phyloP scores from a whole-genome alignment of 2,797 vertebrate genomes.

The Staurois parvus region DNA sequence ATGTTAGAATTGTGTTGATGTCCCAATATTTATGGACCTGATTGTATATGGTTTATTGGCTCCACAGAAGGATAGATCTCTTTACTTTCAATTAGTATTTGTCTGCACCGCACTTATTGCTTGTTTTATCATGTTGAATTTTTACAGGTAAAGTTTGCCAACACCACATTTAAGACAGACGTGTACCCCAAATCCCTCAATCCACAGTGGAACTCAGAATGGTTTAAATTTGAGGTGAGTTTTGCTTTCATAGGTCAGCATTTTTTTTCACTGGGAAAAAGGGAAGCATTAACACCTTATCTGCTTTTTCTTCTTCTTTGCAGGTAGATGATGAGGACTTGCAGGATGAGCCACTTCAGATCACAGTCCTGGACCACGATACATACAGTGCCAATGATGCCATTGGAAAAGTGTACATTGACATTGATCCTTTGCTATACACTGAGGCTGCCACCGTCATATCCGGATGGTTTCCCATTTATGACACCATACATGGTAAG shows the following conservation, averaged over 20 bases:
- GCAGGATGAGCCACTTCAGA: constrained; percentile 96
- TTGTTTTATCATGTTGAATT: background rate
- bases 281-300: background rate
- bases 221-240: constrained; percentile 99
- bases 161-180: constrained; percentile 97
- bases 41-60: too few species aligned
- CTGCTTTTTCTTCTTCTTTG: constrained; percentile 35
- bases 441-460: constrained; percentile 96
- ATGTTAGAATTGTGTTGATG: too few species aligned
- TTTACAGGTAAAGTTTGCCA: constrained; percentile 96
- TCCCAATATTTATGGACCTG: too few species aligned
- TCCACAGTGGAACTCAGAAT: constrained; percentile 98
- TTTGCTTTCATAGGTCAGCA: background rate
- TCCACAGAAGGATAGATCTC: too few species aligned
- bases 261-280: background rate
- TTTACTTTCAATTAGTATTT: background rate
- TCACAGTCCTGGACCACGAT: constrained; percentile 97
- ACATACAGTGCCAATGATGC: constrained; percentile 98
- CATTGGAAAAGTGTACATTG: constrained; percentile 98
- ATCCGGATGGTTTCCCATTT: constrained; percentile 98
- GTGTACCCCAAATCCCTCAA: constrained; percentile 97
- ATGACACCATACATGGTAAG: constrained; percentile 97
- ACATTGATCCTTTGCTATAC: constrained; percentile 94
- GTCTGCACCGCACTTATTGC: too few species aligned
- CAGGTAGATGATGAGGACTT: constrained; percentile 98